Evolutionary conservation across 2,113 vertebrate species (phyloP), one percentile per base, ranked within the genome.

Genomic region (Smithornis capensis): DNA sequence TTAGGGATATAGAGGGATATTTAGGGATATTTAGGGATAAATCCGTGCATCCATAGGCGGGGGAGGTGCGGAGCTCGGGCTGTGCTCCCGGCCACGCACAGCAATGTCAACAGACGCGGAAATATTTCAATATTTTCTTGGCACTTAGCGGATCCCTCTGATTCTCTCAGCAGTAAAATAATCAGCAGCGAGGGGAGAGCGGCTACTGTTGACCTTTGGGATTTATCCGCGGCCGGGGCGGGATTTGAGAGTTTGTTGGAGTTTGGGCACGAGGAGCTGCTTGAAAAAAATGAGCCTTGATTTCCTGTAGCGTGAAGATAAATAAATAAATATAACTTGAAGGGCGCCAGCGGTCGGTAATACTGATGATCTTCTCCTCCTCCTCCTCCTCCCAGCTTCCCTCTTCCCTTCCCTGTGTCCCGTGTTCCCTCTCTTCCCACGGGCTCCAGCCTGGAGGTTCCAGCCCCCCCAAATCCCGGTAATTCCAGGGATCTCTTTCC

Each of bases 141-240:
- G 93, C 85, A 82, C 76, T 86, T 33, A 55, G 45, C 74, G 19
- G 83, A 69, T 94, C 59, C 79, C 83, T 80, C 71, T 49, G 60
- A 11, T 79, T 83, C 55, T 70, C 71, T 52, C 88, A n/a, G 52
- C 65, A 31, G 55, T 68, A 55, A 60, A 92, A 90, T 59, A 57
- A 82, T 49, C 83, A 71, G 35, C 73, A 5, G 70, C 60, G 25
- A 24, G 42, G 31, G 35, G 53, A 24, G 19, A 62, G 76, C 35
- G 19, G 80, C 91, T 88, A 27, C 91, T 63, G 83, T 83, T 95
- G 89, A 94, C 89, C 93, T 50, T 63, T 33, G 68, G 23, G 31
- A 68, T 88, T 90, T 47, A 68, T 68, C 67, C 42, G 22, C 24
- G 31, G 27, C 37, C 69, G 6, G 80, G 52, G 79, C 42, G 40